A percentile compares a stretch with the other conserved stretches of the same genome.
Conservation (phyloP, 2,888 invertebrate species). For the Spodoptera littoralis region DNA sequence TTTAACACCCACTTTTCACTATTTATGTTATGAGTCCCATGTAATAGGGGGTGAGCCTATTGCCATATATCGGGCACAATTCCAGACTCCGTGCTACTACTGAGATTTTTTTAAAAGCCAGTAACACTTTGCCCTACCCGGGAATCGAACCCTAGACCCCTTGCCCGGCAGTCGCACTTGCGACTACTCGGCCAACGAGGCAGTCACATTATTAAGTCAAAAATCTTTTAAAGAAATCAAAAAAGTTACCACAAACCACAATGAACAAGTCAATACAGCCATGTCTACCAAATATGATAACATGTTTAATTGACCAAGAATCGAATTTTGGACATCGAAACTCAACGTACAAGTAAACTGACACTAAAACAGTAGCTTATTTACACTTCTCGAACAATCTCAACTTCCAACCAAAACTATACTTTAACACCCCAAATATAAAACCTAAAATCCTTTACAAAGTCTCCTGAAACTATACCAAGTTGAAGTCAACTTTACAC, state of each 20-base stretch:
- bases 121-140: too few relatives aligned
- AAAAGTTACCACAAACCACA: not conserved
- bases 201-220: too few relatives aligned
- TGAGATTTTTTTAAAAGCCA: too few relatives aligned
- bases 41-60: too few relatives aligned
- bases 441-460: slow-evolving; percentile 42
- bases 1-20: too few relatives aligned
- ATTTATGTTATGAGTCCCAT: too few relatives aligned
- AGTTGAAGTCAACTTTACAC: slow-evolving; percentile 38
- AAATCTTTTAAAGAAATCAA: too few relatives aligned
- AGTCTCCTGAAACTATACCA: not conserved
- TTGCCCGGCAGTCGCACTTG: too few relatives aligned
- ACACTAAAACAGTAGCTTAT: slow-evolving; percentile 84
- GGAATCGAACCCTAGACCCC: too few relatives aligned
- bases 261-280: slow-evolving; percentile 17
- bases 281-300: slow-evolving; percentile 68
- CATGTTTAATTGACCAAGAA: slow-evolving; percentile 74
- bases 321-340: slow-evolving; percentile 81
- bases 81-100: too few relatives aligned
- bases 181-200: too few relatives aligned
- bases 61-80: too few relatives aligned
- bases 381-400: slow-evolving; percentile 63
- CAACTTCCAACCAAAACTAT: slow-evolving; percentile 60
- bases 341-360: slow-evolving; percentile 79
- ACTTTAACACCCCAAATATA: slow-evolving; percentile 50